Conservation (phyloP, 2,797 vertebrate species). For the Varecia variegata region DNA sequence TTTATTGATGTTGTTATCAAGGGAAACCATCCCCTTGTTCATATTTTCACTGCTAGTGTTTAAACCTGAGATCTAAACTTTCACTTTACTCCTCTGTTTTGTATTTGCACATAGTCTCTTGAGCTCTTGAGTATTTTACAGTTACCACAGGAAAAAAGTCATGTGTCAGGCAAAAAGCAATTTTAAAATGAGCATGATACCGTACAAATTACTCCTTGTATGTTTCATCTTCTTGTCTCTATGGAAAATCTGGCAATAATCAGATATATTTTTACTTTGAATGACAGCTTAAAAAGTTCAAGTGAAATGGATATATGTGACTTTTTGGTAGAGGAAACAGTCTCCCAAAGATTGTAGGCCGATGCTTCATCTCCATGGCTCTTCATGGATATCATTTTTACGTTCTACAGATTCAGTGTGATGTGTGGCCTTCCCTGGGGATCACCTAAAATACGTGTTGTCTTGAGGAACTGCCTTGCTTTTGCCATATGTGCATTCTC, state of each 20-base stretch:
- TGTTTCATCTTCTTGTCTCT: constrained; percentile 1
- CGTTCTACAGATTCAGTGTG: background rate
- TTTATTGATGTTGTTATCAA: background rate
- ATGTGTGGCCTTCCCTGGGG: background rate
- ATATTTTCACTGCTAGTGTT: background rate
- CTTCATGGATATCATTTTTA: background rate
- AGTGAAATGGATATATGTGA: background rate
- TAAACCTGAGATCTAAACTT: background rate
- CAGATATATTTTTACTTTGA: constrained; percentile 15
- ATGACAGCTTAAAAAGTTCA: background rate
- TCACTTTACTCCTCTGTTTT: background rate
- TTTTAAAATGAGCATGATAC: constrained; percentile 19
- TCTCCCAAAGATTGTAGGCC: background rate
- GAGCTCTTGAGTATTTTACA: background rate
- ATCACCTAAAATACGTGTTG: background rate
- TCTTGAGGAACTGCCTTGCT: background rate
- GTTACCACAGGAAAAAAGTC: constrained; percentile 32
- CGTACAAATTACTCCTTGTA: background rate
- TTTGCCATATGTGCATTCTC: background rate
- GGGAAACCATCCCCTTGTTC: background rate
- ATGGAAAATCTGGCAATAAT: background rate
- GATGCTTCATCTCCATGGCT: background rate
- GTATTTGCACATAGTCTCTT: background rate
- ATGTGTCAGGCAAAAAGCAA: background rate
- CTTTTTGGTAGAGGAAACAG: background rate